phyloP scores from a whole-genome alignment of 53 echinoderm and acorn worm species.

The Hippasteria phrygiana region DNA sequence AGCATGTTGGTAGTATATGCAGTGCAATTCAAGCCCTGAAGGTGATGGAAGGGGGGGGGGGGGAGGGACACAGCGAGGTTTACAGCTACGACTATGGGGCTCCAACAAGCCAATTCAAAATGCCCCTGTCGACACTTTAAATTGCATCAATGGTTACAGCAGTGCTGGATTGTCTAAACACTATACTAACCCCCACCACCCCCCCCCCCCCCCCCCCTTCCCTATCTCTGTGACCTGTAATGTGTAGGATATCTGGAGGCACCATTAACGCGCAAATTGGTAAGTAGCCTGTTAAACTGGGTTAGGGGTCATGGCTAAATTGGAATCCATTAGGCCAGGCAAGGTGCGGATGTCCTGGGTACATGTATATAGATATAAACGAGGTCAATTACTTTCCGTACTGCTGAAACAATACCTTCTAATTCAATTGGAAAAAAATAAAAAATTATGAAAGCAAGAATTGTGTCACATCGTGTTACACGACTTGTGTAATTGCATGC shows the following conservation, averaged over 20 bases:
- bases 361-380: not conserved
- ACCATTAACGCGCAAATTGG: too few species aligned
- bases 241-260: too few species aligned
- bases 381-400: not conserved
- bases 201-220: not conserved
- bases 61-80: not conserved
- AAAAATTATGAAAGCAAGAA: not conserved
- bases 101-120: not conserved
- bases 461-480: too few species aligned
- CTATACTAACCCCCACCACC: not conserved
- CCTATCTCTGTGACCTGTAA: not conserved
- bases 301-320: not conserved
- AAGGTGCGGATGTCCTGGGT: not conserved
- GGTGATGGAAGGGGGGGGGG: not conserved
- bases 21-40: not conserved
- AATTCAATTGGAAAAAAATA: not conserved
- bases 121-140: constrained; percentile 30
- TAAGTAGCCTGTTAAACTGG: too few species aligned
- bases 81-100: not conserved
- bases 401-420: not conserved
- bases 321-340: not conserved
- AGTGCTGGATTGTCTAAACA: not conserved
- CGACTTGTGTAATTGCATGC: too few species aligned
- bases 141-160: constrained; percentile 28
- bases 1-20: too few species aligned